Base-by-base conservation (phyloP, 2,797 vertebrate species). In the Microctenopoma stevenorrisi region DNA sequence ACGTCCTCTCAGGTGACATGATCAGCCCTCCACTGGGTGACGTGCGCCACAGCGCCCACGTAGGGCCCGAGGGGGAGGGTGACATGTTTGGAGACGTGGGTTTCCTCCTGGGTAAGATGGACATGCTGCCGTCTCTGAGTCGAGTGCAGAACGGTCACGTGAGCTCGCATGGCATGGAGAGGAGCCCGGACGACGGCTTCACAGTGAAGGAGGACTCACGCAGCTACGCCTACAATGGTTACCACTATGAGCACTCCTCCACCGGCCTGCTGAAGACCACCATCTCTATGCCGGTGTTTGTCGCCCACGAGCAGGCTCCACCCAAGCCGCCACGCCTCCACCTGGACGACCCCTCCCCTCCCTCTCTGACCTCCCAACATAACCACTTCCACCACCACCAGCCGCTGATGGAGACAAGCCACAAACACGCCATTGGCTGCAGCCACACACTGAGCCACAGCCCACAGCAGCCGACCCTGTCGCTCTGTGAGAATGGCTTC, bases 31-130 rank as follows among this genome's bases (percentile, higher is more conserved):
- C 95, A 0, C 83, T 96, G 64, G 95, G 95, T 0, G 95, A 96
- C 33, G 90, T 96, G 1, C 93, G 94, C 2, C 95, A 96, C 91
- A 95, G 94, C 0, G 94, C 95, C 12, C 95, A 96, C 5, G 94
- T 96, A 38, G 95, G 95, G 10, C 89, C 88, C 0, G 92, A 94
- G 0, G 94, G 95, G 0, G 82, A 94, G 56, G 88, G 88, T 0
- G 95, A 95, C 90, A 95, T 95, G 95, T 96, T 96, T 3, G 95
- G 95, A 4, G 95, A 96, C 10, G 92, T 96, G 52, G 91, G 89
- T n/a, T 96, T 96, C 84, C 88, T 96, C 16, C 93, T 91, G 81
- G 95, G 95, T 0, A 94, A 94, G 79, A 91, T 95, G 68, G 89
- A 92, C 81, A 93, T 96, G 85, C 89, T 96, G 55, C 93, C 94